A percentile compares a stretch with the other conserved stretches of the same genome.
phyloP scores from a whole-genome alignment of 2,888 invertebrate genomes.

The Trichogramma dendrolimi region DNA sequence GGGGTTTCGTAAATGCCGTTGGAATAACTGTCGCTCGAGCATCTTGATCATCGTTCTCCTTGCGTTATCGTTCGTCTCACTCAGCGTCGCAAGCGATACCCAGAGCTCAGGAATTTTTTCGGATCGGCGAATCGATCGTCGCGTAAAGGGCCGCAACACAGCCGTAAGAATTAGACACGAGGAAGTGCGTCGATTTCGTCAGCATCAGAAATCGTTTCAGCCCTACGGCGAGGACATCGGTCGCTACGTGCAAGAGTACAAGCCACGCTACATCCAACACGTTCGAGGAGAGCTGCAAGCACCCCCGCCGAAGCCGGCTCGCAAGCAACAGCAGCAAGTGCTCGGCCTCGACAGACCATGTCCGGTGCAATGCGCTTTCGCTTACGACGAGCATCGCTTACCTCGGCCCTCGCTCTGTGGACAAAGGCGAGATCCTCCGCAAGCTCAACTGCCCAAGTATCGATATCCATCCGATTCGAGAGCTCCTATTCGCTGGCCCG shows the following conservation, averaged over 20 bases:
- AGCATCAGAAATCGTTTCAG: no score
- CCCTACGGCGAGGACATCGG: no score
- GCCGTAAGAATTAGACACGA: background rate
- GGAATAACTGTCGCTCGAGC: no score
- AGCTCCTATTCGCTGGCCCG: slow-evolving; percentile 16
- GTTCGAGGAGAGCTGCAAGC: no score
- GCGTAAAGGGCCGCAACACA: background rate
- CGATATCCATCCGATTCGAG: slow-evolving; percentile 14
- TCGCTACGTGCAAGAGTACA: no score
- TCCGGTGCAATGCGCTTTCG: background rate
- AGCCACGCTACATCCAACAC: no score
- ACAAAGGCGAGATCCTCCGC: background rate
- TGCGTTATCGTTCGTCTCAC: no score
- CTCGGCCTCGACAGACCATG: background rate
- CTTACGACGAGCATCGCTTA: background rate
- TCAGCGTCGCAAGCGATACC: no score
- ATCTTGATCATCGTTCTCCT: no score
- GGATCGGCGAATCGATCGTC: background rate
- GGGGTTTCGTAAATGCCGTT: no score
- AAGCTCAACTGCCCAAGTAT: slow-evolving; percentile 14
- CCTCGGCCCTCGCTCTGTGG: background rate
- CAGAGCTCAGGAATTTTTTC: no score
- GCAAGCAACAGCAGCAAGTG: background rate
- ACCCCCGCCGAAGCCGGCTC: background rate
- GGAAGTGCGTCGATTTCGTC: background rate